phyloP scores from a whole-genome alignment of 2,888 invertebrate genomes.

The Lepas anatifera region DNA sequence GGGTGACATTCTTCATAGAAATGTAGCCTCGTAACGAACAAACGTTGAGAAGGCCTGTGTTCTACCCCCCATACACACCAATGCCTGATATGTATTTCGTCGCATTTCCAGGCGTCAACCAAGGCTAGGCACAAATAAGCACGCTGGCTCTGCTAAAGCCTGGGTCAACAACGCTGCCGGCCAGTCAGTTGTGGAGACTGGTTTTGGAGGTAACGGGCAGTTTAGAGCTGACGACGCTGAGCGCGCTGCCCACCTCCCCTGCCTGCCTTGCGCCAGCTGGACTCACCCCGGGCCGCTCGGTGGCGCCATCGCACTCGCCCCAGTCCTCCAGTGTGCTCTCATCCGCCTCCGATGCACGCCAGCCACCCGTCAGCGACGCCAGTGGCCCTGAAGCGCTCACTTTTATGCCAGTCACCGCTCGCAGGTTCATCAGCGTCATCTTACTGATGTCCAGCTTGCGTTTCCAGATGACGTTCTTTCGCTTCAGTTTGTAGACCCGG shows the following conservation, averaged over 20 bases:
- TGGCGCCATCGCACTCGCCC: background rate
- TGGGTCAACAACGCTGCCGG: too few relatives aligned
- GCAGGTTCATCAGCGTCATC: background rate
- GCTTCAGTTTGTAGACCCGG: constrained; percentile 10
- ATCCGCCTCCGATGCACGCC: background rate
- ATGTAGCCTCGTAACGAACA: too few relatives aligned
- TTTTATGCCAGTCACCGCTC: background rate
- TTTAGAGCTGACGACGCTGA: background rate
- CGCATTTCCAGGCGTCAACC: too few relatives aligned
- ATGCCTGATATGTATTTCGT: too few relatives aligned
- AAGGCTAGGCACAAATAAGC: too few relatives aligned
- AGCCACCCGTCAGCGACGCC: background rate
- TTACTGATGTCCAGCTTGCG: constrained; percentile 1
- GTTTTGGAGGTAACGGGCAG: background rate
- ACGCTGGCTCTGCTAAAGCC: too few relatives aligned
- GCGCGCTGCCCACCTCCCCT: background rate
- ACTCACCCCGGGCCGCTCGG: background rate
- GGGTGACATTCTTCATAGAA: too few relatives aligned
- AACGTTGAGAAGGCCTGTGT: too few relatives aligned
- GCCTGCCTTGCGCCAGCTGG: background rate
- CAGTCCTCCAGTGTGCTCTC: background rate
- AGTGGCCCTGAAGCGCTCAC: background rate
- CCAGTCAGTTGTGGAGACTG: background rate
- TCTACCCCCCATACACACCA: too few relatives aligned
- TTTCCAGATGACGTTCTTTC: background rate